phyloP scores from a whole-genome alignment of 2,888 invertebrate genomes.

The Elysia crispata region DNA sequence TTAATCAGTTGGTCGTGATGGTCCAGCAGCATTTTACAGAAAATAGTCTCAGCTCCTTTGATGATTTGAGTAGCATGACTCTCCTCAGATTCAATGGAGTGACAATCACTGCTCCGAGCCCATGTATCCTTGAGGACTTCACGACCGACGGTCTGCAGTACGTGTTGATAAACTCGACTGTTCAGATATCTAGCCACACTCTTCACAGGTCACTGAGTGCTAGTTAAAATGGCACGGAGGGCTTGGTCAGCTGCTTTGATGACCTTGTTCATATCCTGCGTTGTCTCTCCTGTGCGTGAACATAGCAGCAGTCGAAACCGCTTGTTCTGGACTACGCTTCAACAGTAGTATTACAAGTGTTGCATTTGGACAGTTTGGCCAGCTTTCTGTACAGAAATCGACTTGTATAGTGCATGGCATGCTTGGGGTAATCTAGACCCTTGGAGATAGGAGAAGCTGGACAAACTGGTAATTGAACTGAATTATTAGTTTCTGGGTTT shows the following conservation, averaged over 20 bases:
- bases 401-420: constrained; percentile 31
- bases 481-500: not conserved
- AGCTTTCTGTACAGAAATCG: constrained; percentile 24
- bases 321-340: not conserved
- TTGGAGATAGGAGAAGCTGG: not conserved
- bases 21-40: constrained; percentile 1
- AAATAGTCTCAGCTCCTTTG: constrained; percentile 6
- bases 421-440: not conserved
- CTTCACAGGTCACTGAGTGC: not conserved
- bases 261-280: constrained; percentile 18
- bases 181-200: not conserved
- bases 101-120: not conserved
- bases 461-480: not conserved
- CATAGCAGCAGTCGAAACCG: not conserved
- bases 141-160: not conserved
- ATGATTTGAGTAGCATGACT: constrained; percentile 23
- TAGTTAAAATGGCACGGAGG: not conserved
- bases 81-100: constrained; percentile 10
- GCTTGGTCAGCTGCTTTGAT: constrained; percentile 4
- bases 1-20: constrained; percentile 22
- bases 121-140: not conserved
- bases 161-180: not conserved
- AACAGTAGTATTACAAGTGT: not conserved
- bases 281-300: not conserved
- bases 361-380: not conserved